phyloP scores from a whole-genome alignment of 2,113 vertebrate genomes.

The Barnardius zonarius region DNA sequence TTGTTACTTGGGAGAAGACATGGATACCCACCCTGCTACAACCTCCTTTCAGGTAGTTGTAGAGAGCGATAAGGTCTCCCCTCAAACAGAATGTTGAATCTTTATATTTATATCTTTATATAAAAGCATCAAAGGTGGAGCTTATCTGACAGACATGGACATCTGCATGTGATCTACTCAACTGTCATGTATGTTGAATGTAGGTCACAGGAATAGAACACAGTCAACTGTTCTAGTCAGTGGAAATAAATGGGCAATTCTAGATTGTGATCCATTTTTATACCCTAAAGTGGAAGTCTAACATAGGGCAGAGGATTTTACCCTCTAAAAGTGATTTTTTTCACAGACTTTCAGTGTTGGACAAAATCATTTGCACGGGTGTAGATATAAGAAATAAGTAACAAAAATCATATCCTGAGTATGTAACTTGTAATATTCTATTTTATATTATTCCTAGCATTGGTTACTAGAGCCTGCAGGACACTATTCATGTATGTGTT shows the following conservation, averaged over 20 bases:
- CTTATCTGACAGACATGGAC: background rate
- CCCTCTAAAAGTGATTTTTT: background rate
- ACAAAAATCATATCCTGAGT: background rate
- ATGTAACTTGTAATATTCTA: background rate
- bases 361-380: background rate
- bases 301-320: background rate
- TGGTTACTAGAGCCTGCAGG: background rate
- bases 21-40: background rate
- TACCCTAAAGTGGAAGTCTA: background rate
- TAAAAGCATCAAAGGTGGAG: background rate
- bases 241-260: background rate
- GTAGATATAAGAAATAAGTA: background rate
- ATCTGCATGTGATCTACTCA: background rate
- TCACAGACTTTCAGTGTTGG: fast-evolving
- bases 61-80: background rate
- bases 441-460: background rate
- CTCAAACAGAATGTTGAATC: background rate
- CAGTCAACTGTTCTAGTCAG: background rate
- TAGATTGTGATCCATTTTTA: background rate
- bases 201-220: background rate
- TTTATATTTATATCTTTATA: background rate
- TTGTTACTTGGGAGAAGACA: background rate
- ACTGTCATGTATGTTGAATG: background rate
- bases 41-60: background rate
- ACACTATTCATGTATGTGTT: background rate